Evolutionary conservation across 2,113 vertebrate genomes (phyloP), one percentile per base, ranked within the genome.

Genomic region (Parus major): DNA sequence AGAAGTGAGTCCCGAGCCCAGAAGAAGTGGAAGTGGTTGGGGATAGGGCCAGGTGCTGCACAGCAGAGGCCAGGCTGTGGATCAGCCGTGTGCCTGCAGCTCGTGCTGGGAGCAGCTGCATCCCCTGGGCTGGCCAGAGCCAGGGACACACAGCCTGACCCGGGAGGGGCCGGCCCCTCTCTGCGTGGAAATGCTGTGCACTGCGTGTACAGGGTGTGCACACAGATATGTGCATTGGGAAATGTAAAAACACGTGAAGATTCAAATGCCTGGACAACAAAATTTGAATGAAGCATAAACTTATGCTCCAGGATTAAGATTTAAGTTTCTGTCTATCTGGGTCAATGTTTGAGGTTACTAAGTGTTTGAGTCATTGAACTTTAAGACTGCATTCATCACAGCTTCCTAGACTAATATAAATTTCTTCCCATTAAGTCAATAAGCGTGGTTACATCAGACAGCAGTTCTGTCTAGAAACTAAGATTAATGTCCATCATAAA

Each of bases 391-490:
- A 97, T 98, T 97, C 89, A 97, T 97, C 97, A 97, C 93, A 88
- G 91, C 87, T 92, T 94, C 95, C 83, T 76, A 86, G 94, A 93
- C 97, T 95, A 82, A 96, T 97, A 97, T 86, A 95, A 93, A 97
- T 98, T 94, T 96, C 84, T 96, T 92, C 95, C 91, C 93, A 96
- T 97, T 97, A 97, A 97, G 97, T 97, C 95, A 98, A 95, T 96
- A 97, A 97, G 93, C 59, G 0, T 94, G 90, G 91, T 96, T 96
- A 94, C 93, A 92, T 97, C 96, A 97, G 97, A 96, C 94, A 96
- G 95, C 93, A 84, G 55, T 84, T 88, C 94, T 95, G 93, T 91
- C 95, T 86, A 78, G 93, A 95, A 95, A 91, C 70, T 35, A 61
- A 96, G 95, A 97, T 97, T 96, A 96, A 97, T 95, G 90, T 70